Percentiles rank a stretch among this genome's conserved stretches.
phyloP scores from a whole-genome alignment of 2,888 invertebrate genomes.

The Graphium colonna region DNA sequence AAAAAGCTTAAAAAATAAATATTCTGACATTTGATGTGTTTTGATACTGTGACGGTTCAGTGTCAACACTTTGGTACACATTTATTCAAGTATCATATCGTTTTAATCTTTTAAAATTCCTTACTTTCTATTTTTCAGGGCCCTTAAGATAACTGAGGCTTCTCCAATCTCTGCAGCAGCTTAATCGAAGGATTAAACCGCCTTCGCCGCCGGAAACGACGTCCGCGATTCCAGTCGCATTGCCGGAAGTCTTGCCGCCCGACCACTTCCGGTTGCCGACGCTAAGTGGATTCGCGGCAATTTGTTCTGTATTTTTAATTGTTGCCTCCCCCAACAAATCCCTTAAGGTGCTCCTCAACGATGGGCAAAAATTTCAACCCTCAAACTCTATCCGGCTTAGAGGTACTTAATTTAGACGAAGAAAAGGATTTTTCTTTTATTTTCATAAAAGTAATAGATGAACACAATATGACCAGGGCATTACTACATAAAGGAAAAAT shows the following conservation, averaged over 20 bases:
- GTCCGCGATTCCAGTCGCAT: slow-evolving; percentile 42
- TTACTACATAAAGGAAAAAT: no score
- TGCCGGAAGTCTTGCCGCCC: slow-evolving; percentile 53
- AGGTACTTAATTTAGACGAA: not conserved
- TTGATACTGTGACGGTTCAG: no score
- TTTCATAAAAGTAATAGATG: no score
- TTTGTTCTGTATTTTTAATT: slow-evolving; percentile 24
- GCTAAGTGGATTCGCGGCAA: slow-evolving; percentile 22
- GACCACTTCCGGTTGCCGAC: slow-evolving; percentile 37
- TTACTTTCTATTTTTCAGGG: no score
- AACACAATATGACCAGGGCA: no score
- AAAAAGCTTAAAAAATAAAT: no score
- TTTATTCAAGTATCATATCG: no score
- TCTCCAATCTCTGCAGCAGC: slow-evolving; percentile 22
- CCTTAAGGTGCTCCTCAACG: slow-evolving; percentile 3
- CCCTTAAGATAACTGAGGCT: no score
- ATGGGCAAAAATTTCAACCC: not conserved
- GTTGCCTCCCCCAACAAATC: slow-evolving; percentile 11
- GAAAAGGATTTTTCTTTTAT: not conserved
- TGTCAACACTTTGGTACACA: no score
- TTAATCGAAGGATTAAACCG: slow-evolving; percentile 40
- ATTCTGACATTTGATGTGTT: no score
- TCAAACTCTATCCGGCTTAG: not conserved
- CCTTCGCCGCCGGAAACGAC: slow-evolving; percentile 39
- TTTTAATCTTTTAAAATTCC: no score